phyloP scores from a whole-genome alignment of 2,113 vertebrate species.

The Phaethornis superciliosus region DNA sequence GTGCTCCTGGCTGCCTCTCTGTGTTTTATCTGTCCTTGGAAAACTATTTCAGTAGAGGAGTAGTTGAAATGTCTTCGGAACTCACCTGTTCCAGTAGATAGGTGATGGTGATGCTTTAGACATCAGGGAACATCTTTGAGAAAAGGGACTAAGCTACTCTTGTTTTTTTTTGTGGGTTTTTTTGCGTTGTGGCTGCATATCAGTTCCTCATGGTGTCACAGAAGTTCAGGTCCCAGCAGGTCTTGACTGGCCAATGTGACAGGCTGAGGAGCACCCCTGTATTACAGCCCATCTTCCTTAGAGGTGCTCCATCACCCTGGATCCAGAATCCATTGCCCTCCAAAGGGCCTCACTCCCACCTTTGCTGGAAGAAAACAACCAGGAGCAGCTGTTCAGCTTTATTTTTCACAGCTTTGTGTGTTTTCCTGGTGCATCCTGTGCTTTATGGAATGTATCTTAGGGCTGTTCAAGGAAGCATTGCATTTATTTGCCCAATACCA shows the following conservation, averaged over 20 bases:
- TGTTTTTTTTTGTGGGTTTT: background rate
- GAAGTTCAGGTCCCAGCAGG: background rate
- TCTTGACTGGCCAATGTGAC: background rate
- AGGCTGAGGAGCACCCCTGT: background rate
- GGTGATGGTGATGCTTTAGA: background rate
- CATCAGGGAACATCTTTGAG: background rate
- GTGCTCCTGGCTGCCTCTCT: background rate
- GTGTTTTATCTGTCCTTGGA: background rate
- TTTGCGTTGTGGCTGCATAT: background rate
- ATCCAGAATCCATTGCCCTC: background rate
- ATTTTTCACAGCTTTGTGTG: background rate
- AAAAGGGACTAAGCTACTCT: background rate
- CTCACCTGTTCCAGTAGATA: background rate
- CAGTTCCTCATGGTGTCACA: background rate
- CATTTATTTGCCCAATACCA: background rate
- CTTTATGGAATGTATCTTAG: background rate
- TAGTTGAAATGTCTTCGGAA: background rate
- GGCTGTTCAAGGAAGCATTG: background rate
- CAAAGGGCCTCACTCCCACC: background rate
- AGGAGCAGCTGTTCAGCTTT: background rate
- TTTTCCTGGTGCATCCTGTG: background rate
- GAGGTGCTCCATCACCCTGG: background rate
- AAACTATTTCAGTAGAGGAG: background rate
- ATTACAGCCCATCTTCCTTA: rapidly evolving
- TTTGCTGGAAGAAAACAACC: background rate